Evolutionary conservation across 2,888 invertebrate species (phyloP).

Genomic region (Pristionchus entomophagus): DNA sequence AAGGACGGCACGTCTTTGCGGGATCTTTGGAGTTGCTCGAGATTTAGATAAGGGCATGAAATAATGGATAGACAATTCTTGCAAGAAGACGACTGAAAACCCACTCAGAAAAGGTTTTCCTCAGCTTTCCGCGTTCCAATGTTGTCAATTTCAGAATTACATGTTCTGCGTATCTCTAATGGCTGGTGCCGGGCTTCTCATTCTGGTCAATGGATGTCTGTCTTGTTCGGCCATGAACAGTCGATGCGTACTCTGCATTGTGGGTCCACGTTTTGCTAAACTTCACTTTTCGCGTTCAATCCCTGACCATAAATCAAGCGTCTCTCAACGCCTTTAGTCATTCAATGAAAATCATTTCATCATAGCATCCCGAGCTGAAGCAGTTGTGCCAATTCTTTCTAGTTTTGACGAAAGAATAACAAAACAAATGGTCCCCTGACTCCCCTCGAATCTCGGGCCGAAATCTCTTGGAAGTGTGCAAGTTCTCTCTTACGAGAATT

Average conservation of each 20-base stretch:
- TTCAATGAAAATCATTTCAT: no score
- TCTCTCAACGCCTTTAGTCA: no score
- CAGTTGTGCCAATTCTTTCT: no score
- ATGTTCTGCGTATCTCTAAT: slow-evolving; percentile 49
- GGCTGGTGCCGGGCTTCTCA: slow-evolving; percentile 47
- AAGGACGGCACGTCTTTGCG: not conserved
- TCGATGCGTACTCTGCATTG: slow-evolving; percentile 40
- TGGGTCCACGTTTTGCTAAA: not conserved
- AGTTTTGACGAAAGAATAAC: no score
- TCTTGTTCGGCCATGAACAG: slow-evolving; percentile 47
- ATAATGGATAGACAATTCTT: not conserved
- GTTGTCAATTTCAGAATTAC: slow-evolving; percentile 48
- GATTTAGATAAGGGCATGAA: no score
- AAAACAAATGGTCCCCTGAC: no score
- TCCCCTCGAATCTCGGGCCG: not conserved
- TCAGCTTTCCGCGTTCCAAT: no score
- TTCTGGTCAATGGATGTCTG: slow-evolving; percentile 47
- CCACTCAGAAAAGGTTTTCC: no score
- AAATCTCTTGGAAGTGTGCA: not conserved
- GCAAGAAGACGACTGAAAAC: not conserved
- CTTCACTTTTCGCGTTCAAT: no score
- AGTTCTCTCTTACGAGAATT: not conserved
- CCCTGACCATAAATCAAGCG: no score
- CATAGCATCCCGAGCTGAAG: no score
- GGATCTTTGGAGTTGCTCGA: not conserved